Conservation (phyloP, 30 jellyfish, hydroid and myxozoan genomes). For the Hydra vulgaris region DNA sequence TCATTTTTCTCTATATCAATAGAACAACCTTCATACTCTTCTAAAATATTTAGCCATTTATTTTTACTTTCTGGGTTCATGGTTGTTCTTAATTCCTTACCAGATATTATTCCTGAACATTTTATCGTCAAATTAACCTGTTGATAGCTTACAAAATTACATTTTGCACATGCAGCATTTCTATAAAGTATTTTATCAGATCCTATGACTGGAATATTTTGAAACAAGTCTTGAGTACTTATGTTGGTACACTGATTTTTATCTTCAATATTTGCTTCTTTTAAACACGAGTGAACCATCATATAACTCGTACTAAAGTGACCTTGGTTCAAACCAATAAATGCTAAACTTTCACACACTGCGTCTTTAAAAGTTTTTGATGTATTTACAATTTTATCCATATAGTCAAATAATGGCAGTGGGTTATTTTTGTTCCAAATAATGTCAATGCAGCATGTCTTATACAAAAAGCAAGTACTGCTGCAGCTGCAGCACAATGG, state of each 20-base stretch:
- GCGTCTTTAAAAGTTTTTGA: conserved; percentile 8
- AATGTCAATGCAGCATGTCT: no score
- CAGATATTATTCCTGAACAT: background rate
- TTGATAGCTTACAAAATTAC: conserved; percentile 1
- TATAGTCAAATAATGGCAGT: no score
- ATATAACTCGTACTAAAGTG: background rate
- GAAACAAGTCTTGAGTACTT: background rate
- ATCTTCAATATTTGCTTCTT: background rate
- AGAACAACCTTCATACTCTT: background rate
- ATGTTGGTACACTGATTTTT: background rate
- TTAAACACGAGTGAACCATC: no score
- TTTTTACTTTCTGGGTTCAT: background rate
- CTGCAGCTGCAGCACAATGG: conserved; percentile 6
- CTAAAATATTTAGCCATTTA: background rate
- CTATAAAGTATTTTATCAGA: background rate
- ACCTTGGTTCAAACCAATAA: background rate
- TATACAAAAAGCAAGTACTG: no score
- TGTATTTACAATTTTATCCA: no score
- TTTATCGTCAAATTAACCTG: background rate
- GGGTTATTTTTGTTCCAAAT: no score
- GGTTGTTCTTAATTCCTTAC: background rate
- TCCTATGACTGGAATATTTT: conserved; percentile 8
- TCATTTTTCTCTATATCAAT: background rate
- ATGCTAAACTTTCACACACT: background rate
- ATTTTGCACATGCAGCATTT: conserved; percentile 14